These are phyloP conservation scores for Lepidurus arcticus DNA, from an alignment of 1,140 invertebrate species.

Conservation along the genomic window DNA sequence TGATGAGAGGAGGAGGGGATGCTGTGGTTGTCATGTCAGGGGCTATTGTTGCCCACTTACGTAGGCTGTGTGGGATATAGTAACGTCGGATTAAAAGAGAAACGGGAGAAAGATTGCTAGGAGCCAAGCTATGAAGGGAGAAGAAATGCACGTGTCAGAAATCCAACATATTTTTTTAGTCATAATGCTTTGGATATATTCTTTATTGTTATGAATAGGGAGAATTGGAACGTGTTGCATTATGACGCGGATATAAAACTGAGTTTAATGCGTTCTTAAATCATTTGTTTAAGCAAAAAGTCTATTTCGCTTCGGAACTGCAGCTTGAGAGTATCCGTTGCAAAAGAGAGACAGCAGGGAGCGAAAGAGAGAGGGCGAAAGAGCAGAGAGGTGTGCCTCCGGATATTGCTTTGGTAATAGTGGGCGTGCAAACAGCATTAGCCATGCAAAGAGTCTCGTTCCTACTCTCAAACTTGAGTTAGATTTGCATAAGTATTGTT, in stretches of 20 bases:
- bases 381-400: conserved; percentile 6
- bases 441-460: conserved; percentile 1
- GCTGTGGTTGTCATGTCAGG: conserved; percentile 16
- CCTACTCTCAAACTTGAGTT: not conserved
- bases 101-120: not conserved
- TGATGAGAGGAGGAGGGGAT: not conserved
- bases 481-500: not conserved
- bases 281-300: no score
- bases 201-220: no score
- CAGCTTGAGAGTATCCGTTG: no score
- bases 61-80: not conserved
- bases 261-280: no score
- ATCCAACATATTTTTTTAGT: not conserved
- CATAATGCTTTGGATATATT: no score
- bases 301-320: no score
- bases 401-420: conserved; percentile 22
- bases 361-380: no score
- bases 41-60: not conserved
- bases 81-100: not conserved
- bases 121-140: not conserved
- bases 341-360: no score
- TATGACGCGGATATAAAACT: no score
- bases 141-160: not conserved
- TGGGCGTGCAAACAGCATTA: conserved; percentile 12
- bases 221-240: no score